phyloP scores from a whole-genome alignment of 2,888 invertebrate species.

The Melipona bicolor region DNA sequence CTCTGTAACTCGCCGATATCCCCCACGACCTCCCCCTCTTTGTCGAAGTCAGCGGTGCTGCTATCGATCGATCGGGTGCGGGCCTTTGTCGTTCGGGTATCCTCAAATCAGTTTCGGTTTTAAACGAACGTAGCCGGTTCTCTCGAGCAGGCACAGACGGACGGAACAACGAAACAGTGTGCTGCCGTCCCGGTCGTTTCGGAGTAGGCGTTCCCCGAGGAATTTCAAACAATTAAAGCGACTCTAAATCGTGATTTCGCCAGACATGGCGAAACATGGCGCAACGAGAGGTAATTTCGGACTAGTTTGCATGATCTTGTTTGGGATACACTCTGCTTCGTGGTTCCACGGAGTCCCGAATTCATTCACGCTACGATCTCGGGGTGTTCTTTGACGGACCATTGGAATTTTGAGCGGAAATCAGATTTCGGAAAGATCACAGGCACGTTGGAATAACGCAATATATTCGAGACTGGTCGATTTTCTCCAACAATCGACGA shows the following conservation, averaged over 20 bases:
- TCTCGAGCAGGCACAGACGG: background rate
- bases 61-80: slow-evolving; percentile 64
- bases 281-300: background rate
- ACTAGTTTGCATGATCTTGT: background rate
- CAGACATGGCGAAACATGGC: background rate
- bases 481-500: too few relatives aligned
- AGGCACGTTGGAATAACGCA: background rate
- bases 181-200: background rate
- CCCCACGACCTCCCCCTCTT: slow-evolving; percentile 21
- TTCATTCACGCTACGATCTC: background rate
- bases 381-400: background rate
- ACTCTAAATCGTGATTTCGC: background rate
- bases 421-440: too few relatives aligned
- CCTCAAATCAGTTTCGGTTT: slow-evolving; percentile 50
- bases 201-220: background rate
- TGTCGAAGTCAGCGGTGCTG: slow-evolving; percentile 52
- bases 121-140: slow-evolving; percentile 29
- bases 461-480: background rate
- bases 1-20: slow-evolving; percentile 28
- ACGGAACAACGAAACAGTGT: slow-evolving; percentile 27
- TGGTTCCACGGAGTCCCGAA: background rate
- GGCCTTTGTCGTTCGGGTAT: slow-evolving; percentile 60
- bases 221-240: slow-evolving; percentile 35
- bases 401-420: background rate
- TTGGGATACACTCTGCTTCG: background rate